Conservation (phyloP, 2,113 vertebrate species). For the Gnathonemus longibarbis region DNA sequence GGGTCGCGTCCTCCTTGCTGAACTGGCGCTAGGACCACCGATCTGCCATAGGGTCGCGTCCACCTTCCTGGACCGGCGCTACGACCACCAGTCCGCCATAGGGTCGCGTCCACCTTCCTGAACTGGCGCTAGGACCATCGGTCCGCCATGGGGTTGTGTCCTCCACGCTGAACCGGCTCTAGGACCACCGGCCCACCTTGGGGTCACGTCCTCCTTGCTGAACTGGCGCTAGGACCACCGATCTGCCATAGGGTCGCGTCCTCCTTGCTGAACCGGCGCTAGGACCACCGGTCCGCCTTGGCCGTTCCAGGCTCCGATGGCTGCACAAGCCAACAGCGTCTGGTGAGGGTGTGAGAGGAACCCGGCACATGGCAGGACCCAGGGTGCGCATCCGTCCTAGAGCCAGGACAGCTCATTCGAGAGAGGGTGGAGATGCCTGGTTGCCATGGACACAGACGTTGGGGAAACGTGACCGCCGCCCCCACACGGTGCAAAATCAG, state of each 20-base stretch:
- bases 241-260: background rate
- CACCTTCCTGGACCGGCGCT: too few relatives aligned
- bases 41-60: background rate
- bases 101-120: too few relatives aligned
- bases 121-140: too few relatives aligned
- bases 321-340: background rate
- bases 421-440: background rate
- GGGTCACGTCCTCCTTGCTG: too few relatives aligned
- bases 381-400: background rate
- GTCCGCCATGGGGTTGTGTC: too few relatives aligned
- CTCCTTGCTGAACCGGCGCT: too few relatives aligned
- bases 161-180: too few relatives aligned
- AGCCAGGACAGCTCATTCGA: background rate
- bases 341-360: background rate
- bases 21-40: too few relatives aligned
- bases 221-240: too few relatives aligned
- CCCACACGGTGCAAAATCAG: background rate
- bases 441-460: background rate
- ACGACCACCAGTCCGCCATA: background rate
- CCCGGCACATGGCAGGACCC: background rate
- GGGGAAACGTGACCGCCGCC: background rate
- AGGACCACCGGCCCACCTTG: background rate
- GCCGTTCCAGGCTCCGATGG: background rate
- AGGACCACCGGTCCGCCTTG: background rate
- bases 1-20: background rate